Evolutionary conservation across 2,888 invertebrate species (phyloP).

Genomic region (Macropis europaea): DNA sequence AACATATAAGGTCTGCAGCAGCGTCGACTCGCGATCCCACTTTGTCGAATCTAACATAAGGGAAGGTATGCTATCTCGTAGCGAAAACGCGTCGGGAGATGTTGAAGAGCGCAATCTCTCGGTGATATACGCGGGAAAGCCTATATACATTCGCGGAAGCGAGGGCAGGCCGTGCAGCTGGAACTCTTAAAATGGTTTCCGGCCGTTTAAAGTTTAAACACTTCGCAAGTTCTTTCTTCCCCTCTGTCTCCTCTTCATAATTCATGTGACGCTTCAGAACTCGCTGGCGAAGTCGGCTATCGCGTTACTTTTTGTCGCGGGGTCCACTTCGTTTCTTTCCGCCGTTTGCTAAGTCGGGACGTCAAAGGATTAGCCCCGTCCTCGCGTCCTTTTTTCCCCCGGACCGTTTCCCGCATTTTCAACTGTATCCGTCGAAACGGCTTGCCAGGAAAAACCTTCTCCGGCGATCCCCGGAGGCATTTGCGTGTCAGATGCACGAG

Average conservation of each 20-base stretch:
- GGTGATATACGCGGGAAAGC: constrained; percentile 54
- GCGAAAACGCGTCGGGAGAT: constrained; percentile 10
- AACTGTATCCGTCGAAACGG: not conserved
- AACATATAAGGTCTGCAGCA: not conserved
- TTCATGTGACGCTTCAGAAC: constrained; percentile 57
- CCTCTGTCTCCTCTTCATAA: constrained; percentile 61
- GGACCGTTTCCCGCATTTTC: not conserved
- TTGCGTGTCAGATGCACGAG: not conserved
- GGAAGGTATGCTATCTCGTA: not conserved
- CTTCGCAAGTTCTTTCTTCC: constrained; percentile 63
- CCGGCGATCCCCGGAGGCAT: not conserved
- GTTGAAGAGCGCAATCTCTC: constrained; percentile 37
- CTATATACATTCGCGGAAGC: constrained; percentile 46
- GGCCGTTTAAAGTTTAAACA: constrained; percentile 67
- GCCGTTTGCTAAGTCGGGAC: not conserved
- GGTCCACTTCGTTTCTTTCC: constrained; percentile 23
- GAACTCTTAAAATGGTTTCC: constrained; percentile 67
- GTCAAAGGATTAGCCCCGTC: constrained; percentile 2
- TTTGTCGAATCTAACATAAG: not conserved
- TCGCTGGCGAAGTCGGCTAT: constrained; percentile 19
- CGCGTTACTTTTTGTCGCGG: constrained; percentile 17
- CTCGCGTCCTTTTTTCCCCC: not conserved
- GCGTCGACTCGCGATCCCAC: not conserved
- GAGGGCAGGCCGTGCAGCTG: constrained; percentile 44
- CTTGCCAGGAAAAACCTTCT: not conserved